Evolutionary conservation across 2,797 vertebrate species (phyloP).

Genomic region (Eleutherodactylus coqui): DNA sequence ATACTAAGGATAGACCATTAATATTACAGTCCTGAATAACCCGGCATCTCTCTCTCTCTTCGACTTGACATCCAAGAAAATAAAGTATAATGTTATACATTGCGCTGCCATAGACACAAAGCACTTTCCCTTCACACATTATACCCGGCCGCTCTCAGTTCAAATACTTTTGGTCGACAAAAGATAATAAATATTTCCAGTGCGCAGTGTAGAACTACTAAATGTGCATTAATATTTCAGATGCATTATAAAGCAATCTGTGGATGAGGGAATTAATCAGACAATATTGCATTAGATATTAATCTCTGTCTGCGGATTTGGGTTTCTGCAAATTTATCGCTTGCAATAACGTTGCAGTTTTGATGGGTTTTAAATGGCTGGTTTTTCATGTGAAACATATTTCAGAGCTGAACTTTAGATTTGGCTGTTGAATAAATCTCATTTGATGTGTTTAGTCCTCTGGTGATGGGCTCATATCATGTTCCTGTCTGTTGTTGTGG

Average conservation of each 20-base stretch:
- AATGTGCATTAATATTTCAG: constrained; percentile 64
- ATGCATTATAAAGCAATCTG: constrained; percentile 64
- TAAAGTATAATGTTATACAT: constrained; percentile 16
- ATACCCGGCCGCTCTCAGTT: constrained; percentile 31
- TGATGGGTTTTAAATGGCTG: constrained; percentile 63
- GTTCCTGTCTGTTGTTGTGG: constrained; percentile 24
- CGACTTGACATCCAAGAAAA: constrained; percentile 24
- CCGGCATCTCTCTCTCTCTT: background rate
- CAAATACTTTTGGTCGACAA: constrained; percentile 50
- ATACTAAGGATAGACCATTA: background rate
- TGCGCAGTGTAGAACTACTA: constrained; percentile 43
- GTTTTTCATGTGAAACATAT: constrained; percentile 61
- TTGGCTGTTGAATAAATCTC: constrained; percentile 51
- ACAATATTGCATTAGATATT: constrained; percentile 64
- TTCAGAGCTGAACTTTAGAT: constrained; percentile 59
- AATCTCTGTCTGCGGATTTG: constrained; percentile 62
- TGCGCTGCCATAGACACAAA: constrained; percentile 22
- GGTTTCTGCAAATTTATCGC: constrained; percentile 59
- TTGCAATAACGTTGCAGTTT: constrained; percentile 60
- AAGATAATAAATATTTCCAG: constrained; percentile 61
- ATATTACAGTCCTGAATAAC: background rate
- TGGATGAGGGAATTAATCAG: constrained; percentile 62
- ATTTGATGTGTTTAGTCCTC: constrained; percentile 44
- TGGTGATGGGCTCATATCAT: constrained; percentile 26
- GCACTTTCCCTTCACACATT: constrained; percentile 39